Evolutionary conservation across 2,113 vertebrate species (phyloP).

Genomic region (crab-eating macaque (Macaca fascicularis)): DNA sequence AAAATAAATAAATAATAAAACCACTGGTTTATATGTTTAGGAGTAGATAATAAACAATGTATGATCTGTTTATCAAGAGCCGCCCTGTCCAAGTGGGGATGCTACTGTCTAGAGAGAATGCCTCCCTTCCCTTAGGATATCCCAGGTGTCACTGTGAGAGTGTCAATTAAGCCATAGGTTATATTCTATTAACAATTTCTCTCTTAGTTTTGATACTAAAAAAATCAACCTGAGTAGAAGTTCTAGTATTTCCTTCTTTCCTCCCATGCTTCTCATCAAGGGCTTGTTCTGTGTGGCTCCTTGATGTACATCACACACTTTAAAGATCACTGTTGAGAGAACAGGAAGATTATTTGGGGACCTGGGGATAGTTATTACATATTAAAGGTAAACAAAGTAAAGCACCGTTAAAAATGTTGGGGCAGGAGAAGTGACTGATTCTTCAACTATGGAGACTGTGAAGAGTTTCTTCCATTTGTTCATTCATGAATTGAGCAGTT

Average conservation of each 20-base stretch:
- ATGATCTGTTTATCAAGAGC: background rate
- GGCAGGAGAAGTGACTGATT: background rate
- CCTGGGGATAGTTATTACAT: background rate
- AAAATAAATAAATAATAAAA: background rate
- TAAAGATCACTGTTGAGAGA: background rate
- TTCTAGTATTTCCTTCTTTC: background rate
- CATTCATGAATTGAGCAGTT: background rate
- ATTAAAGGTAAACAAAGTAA: background rate
- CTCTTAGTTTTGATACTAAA: background rate
- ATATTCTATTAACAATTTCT: background rate
- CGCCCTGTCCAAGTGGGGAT: background rate
- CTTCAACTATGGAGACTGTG: background rate
- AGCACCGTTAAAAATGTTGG: background rate
- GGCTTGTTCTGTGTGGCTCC: background rate
- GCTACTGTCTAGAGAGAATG: background rate
- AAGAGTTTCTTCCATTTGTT: slow-evolving; percentile 15
- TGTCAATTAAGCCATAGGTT: background rate
- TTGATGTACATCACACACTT: background rate
- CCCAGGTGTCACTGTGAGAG: background rate
- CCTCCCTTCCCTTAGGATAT: background rate
- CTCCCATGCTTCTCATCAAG: background rate
- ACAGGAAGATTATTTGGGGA: background rate
- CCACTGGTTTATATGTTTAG: background rate
- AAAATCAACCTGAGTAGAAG: background rate
- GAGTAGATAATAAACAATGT: background rate